Evolutionary conservation across 2,797 vertebrate species (phyloP), one percentile per base, ranked within the genome.

Genomic region (Parauchenoglanis punctatus): DNA sequence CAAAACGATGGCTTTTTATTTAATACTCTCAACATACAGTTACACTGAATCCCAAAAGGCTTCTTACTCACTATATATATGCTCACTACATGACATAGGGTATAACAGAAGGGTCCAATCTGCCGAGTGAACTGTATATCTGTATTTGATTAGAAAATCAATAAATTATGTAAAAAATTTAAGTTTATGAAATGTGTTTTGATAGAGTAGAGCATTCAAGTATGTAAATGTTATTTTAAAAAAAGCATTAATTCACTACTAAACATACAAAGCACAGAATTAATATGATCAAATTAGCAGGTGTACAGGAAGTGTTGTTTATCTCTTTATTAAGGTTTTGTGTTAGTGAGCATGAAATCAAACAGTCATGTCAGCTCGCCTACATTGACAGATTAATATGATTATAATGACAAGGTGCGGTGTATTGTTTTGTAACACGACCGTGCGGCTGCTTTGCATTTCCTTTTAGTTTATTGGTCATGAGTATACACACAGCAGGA

Each of bases 401-500:
- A 1, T 63, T 82, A 31, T 80, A 73, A 52, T 17, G 11, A n/a
- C 23, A 44, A n/a, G 58, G 56, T 46, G 58, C 20, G 28, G 25
- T 81, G 35, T n/a, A n/a, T 63, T 63, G 54, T 78, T 58, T 44
- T 20, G 31, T 7, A 81, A 61, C 49, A 35, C 10, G 18, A 35
- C 18, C 4, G 7, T 3, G 1, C 11, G 5, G 49, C 20, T 28
- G 20, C 44, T 68, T 81, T 23, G 8, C 70, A n/a, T 20, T 35
- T 63, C 75, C 31, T 76, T 81, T 52, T 52, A 17, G 10, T 72
- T 89, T 61, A 84, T 20, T 70, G 58, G 59, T 54, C 65, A n/a
- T 86, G 17, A 78, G 87, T 78, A 52, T 46, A 77, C 58, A 84
- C 81, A 80, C 59, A 68, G 20, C 63, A 4, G n/a, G 78, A 78